phyloP scores from a whole-genome alignment of 2,888 invertebrate genomes.

The Tortricodes alternella region DNA sequence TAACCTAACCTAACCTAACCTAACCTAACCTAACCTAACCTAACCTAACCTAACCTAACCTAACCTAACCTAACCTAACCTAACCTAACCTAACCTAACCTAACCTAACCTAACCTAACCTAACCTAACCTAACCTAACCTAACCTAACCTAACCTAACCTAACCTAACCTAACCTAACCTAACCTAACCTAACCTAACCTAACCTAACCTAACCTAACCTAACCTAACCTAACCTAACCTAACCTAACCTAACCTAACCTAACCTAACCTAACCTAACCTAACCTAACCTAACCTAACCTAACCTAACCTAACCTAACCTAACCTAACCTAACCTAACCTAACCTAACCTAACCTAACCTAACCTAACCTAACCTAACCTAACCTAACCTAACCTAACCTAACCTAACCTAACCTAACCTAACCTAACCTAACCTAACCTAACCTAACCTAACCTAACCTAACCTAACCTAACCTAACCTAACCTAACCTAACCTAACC shows the following conservation, averaged over 20 bases:
- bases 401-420: constrained; percentile 37
- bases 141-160: too few species aligned
- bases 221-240: constrained; percentile 38
- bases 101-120: too few species aligned
- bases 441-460: constrained; percentile 36
- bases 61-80: too few species aligned
- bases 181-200: too few species aligned
- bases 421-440: constrained; percentile 35
- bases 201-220: too few species aligned
- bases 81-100: too few species aligned
- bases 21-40: too few species aligned
- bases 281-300: constrained; percentile 22
- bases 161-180: too few species aligned
- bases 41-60: too few species aligned
- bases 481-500: constrained; percentile 12
- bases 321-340: constrained; percentile 28
- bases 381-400: constrained; percentile 34
- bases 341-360: constrained; percentile 34
- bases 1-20: too few species aligned
- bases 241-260: constrained; percentile 36
- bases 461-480: constrained; percentile 34
- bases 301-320: constrained; percentile 18
- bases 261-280: constrained; percentile 24
- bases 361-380: constrained; percentile 32
- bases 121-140: too few species aligned